These are phyloP conservation scores for Eudasyphora cyanicolor DNA, from an alignment of 2,888 invertebrate species.

Conservation along the genomic window DNA sequence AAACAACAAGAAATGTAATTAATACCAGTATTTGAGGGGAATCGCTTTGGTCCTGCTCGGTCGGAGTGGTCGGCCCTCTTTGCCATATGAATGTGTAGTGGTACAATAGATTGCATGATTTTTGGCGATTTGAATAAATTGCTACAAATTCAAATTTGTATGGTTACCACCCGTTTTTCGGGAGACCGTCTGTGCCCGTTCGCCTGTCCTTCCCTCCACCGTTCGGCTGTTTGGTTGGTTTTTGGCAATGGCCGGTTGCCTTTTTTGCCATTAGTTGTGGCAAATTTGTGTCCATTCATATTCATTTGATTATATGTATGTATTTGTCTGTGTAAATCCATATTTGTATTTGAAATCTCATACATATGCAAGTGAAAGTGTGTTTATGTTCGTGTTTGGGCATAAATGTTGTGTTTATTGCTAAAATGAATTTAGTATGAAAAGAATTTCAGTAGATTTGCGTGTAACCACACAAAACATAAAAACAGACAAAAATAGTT, in stretches of 20 bases:
- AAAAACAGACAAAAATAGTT: neutral
- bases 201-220: neutral
- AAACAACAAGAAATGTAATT: constrained; percentile 20
- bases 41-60: neutral
- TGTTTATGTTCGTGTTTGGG: constrained; percentile 21
- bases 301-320: constrained; percentile 17
- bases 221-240: neutral
- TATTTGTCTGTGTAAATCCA: neutral
- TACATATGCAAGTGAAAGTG: neutral
- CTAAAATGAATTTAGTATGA: constrained; percentile 23
- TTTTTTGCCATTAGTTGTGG: constrained; percentile 7
- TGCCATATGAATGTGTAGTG: neutral
- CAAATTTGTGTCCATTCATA: constrained; percentile 9
- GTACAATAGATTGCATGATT: constrained; percentile 44
- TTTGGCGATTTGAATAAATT: constrained; percentile 55
- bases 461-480: constrained; percentile 9
- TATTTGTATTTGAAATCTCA: neutral
- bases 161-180: constrained; percentile 1
- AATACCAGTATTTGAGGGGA: neutral
- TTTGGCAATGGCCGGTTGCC: neutral
- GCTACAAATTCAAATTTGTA: constrained; percentile 45
- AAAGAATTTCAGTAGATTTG: constrained; percentile 7
- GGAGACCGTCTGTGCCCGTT: neutral
- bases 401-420: constrained; percentile 36
- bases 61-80: too few relatives aligned